Base-by-base conservation (phyloP, 2,888 invertebrate species). In the Ditylenchus weischeri region DNA sequence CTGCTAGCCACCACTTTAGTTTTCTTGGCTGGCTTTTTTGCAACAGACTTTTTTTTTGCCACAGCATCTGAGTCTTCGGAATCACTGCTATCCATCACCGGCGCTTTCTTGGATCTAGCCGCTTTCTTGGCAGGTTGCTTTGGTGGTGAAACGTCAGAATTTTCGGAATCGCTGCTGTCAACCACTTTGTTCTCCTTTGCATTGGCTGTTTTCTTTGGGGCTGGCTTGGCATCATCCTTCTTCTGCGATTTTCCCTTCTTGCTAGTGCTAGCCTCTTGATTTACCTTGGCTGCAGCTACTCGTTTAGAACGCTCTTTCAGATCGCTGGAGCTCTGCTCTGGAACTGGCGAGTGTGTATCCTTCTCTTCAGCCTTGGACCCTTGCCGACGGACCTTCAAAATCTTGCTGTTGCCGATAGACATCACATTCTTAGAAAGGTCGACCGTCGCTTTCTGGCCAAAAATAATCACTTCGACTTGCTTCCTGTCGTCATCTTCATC, bases 21-120 rank as follows among this genome's bases (percentile, higher is more conserved):
- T 18, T 18, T 21, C 48, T 10, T 62, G 21, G 6, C 36, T 49
- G 19, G 23, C 23, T 15, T 62, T 35, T 50, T 62, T 54, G 18
- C 19, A 18, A 19, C 18, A 19, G 1, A 18, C 54, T 54, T 54
- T 11, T 54, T 54, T 18, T 54, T 54, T 1, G 23, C 36, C 23
- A 13, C 19, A 18, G 35, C 51, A 54, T 63, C 54, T 1, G 19
- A n/a, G 5, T 36, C 15, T 13, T 51, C 36, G n/a, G 21, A 57
- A 13, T 57, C 51, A n/a, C n/a, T 63, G 13, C 54, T 36, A 38
- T 21, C n/a, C 29, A 23, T 21, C 62, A 21, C 23, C 19, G 43
- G 38, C 2, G 43, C 47, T 1, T 62, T 62, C 48, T 62, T 62
- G 29, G 38, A 13, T 54, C 10, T 54, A 54, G 54, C 54, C 54